Percentiles rank a stretch among this genome's conserved stretches.
Evolutionary conservation across 2,797 vertebrate species (phyloP).

Genomic region (Sebastes variabilis): DNA sequence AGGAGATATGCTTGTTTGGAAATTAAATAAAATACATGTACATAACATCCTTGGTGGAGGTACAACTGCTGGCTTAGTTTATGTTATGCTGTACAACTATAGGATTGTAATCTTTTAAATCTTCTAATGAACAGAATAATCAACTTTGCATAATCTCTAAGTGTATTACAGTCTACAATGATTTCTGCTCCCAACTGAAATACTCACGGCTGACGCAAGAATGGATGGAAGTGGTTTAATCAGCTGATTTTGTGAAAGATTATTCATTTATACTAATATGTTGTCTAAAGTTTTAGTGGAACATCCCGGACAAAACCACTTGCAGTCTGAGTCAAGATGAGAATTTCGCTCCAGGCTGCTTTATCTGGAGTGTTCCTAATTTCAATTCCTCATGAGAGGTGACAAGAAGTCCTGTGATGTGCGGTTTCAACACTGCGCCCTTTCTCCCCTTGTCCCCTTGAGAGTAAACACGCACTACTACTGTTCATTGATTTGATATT

Average conservation of each 20-base stretch:
- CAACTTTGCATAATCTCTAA: neutral
- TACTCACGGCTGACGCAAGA: neutral
- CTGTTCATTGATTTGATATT: neutral
- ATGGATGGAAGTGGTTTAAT: neutral
- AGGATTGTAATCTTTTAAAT: neutral
- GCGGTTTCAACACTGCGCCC: slow-evolving; percentile 7
- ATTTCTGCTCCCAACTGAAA: neutral
- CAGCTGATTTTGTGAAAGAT: slow-evolving; percentile 9
- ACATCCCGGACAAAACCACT: neutral
- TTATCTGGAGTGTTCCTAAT: slow-evolving; percentile 18
- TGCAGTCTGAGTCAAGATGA: neutral
- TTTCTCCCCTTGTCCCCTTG: neutral
- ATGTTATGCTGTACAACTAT: neutral
- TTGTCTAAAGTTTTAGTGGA: neutral
- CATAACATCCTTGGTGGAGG: neutral
- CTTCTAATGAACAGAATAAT: neutral
- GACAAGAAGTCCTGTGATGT: slow-evolving; percentile 35
- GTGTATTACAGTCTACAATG: neutral
- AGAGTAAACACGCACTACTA: neutral
- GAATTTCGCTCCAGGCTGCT: neutral
- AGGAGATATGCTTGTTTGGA: neutral
- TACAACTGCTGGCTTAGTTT: neutral
- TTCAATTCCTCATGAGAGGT: slow-evolving; percentile 2
- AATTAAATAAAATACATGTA: neutral
- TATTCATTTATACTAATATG: neutral